A percentile compares a stretch with the other conserved stretches of the same genome.
phyloP scores from a whole-genome alignment of 2,797 vertebrate genomes.

The Platalea minor region DNA sequence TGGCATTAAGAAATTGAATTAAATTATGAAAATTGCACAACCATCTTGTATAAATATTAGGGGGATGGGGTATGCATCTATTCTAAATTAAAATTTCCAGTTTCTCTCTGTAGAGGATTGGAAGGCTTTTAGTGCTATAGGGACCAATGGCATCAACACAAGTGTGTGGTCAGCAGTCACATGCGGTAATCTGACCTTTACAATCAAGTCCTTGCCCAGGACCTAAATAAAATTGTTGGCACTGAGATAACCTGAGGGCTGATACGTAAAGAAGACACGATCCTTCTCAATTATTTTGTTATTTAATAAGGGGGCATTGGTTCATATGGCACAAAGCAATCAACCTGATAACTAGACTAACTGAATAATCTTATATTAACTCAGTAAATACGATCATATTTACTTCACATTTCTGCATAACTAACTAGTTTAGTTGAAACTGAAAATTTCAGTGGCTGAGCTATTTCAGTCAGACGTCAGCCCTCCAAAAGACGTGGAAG shows the following conservation, averaged over 20 bases:
- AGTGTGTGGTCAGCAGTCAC: not conserved
- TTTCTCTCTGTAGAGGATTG: not conserved
- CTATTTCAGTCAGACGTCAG: not conserved
- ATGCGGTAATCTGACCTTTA: not conserved
- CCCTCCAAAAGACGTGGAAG: not conserved
- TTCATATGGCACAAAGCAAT: not conserved
- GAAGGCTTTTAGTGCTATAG: not conserved
- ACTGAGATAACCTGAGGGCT: not conserved
- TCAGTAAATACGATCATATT: not conserved
- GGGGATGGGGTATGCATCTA: accelerated
- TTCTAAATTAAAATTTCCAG: not conserved
- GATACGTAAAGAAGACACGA: not conserved
- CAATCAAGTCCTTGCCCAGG: not conserved
- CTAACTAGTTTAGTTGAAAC: not conserved
- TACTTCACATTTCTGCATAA: not conserved
- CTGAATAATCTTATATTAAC: not conserved
- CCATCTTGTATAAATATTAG: not conserved
- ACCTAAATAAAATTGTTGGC: not conserved
- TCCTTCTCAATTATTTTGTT: not conserved
- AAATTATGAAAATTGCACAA: not conserved
- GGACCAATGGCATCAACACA: not conserved
- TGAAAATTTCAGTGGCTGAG: not conserved
- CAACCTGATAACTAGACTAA: not conserved
- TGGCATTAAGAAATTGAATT: not conserved
- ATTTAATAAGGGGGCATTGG: not conserved